Evolutionary conservation across 2,797 vertebrate genomes (phyloP).

Genomic region (Onychomys arenicola): DNA sequence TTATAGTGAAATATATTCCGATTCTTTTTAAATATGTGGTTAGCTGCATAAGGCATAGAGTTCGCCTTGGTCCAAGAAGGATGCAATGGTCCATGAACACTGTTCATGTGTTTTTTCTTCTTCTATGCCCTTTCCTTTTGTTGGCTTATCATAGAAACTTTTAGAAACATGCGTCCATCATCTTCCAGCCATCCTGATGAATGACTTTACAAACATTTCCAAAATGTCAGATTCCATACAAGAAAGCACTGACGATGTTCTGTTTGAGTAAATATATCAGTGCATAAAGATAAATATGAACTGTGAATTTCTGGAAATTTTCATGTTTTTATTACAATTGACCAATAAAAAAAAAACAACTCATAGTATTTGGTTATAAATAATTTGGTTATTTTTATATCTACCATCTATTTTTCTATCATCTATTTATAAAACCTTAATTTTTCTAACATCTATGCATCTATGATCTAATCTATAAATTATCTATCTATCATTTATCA

Average conservation of each 20-base stretch:
- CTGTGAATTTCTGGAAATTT: constrained; percentile 25
- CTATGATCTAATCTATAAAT: no score
- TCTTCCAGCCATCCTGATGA: not conserved
- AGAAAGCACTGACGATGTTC: not conserved
- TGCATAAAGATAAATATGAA: not conserved
- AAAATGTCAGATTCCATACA: constrained; percentile 5
- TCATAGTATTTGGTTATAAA: not conserved
- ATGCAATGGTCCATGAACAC: not conserved
- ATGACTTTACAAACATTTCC: constrained; percentile 39
- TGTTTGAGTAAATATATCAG: constrained; percentile 29
- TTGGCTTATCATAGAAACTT: not conserved
- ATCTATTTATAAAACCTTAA: no score
- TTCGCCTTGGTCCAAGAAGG: not conserved
- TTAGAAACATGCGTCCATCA: not conserved
- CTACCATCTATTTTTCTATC: not conserved
- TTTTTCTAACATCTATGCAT: not conserved
- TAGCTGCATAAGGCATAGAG: not conserved
- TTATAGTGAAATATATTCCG: not conserved
- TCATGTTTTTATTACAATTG: constrained; percentile 51
- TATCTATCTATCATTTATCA: not conserved
- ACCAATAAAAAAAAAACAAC: constrained; percentile 54
- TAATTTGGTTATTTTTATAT: not conserved
- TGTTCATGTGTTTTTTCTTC: not conserved
- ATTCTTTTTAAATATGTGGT: not conserved
- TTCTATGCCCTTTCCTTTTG: not conserved